A percentile compares a stretch with the other conserved stretches of the same genome.
phyloP scores from a whole-genome alignment of 2,888 invertebrate species.

The Drepana falcataria region DNA sequence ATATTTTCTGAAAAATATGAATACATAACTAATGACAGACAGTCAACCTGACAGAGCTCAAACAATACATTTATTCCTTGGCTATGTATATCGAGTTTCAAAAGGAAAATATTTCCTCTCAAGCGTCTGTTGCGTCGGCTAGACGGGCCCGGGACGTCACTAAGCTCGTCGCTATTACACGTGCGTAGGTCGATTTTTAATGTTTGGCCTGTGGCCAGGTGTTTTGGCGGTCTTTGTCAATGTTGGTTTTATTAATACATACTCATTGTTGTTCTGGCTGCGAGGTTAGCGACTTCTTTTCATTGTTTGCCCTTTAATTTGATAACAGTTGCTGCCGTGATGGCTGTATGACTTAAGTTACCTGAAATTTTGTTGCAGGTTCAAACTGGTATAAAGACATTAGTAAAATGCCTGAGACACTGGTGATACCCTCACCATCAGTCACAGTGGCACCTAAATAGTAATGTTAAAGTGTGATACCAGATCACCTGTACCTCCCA shows the following conservation, averaged over 20 bases:
- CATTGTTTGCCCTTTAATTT: conserved; percentile 24
- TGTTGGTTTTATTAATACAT: conserved; percentile 76
- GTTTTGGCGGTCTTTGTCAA: conserved; percentile 79
- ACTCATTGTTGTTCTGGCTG: conserved; percentile 48
- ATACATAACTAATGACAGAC: not conserved
- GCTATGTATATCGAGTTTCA: conserved; percentile 1
- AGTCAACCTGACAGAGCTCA: not conserved
- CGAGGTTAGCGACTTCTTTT: conserved; percentile 53
- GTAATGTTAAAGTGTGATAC: too few species aligned
- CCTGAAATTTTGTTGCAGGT: too few species aligned
- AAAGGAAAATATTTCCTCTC: conserved; percentile 3
- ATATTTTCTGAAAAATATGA: not conserved
- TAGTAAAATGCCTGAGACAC: too few species aligned
- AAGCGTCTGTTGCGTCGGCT: conserved; percentile 7
- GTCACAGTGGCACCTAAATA: too few species aligned
- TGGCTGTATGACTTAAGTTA: not conserved
- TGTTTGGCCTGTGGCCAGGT: conserved; percentile 62
- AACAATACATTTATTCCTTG: not conserved
- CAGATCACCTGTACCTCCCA: too few species aligned
- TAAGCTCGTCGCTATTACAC: conserved; percentile 33
- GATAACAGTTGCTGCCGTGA: not conserved
- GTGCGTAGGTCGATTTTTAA: conserved; percentile 58
- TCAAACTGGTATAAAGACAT: too few species aligned
- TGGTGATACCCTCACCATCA: too few species aligned
- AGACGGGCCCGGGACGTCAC: conserved; percentile 30